Evolutionary conservation across 2,797 vertebrate species (phyloP).

Genomic region (Hephaestus fuliginosus): DNA sequence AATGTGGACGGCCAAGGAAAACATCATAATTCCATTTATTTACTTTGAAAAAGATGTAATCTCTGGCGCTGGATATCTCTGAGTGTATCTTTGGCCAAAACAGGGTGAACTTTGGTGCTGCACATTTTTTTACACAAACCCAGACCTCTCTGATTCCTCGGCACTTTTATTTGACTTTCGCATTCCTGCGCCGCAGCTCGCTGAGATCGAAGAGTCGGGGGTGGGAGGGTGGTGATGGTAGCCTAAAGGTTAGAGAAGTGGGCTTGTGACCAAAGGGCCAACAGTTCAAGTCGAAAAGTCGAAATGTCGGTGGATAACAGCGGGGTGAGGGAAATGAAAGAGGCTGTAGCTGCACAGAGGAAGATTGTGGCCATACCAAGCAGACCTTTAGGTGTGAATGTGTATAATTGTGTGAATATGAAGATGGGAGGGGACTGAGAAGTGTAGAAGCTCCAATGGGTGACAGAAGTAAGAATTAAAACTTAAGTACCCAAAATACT

Average conservation of each 20-base stretch:
- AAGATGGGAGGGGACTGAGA: neutral
- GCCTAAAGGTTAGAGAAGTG: slow-evolving; percentile 58
- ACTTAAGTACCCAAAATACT: neutral
- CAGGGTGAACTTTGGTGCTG: slow-evolving; percentile 58
- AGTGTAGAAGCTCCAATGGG: neutral
- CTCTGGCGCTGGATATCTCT: slow-evolving; percentile 76
- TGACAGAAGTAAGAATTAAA: neutral
- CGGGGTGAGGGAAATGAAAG: slow-evolving; percentile 39
- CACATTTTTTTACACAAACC: slow-evolving; percentile 49
- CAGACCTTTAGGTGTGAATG: slow-evolving; percentile 24
- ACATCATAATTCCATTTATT: slow-evolving; percentile 84
- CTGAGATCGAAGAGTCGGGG: slow-evolving; percentile 34
- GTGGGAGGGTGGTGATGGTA: neutral
- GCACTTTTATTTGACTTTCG: slow-evolving; percentile 76
- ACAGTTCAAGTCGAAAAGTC: slow-evolving; percentile 9
- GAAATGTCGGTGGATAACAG: slow-evolving; percentile 45
- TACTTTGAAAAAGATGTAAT: slow-evolving; percentile 84
- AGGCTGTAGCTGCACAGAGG: slow-evolving; percentile 20
- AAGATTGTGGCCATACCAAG: slow-evolving; percentile 9
- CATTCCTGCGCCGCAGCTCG: slow-evolving; percentile 69
- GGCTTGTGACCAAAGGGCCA: slow-evolving; percentile 29
- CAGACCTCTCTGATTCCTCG: slow-evolving; percentile 46
- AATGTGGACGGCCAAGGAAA: slow-evolving; percentile 81
- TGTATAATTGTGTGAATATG: slow-evolving; percentile 12
- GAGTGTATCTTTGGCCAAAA: slow-evolving; percentile 74